These are phyloP conservation scores for Trissolcus brochymenae DNA, from an alignment of 2,888 invertebrate species.

Conservation along the genomic window DNA sequence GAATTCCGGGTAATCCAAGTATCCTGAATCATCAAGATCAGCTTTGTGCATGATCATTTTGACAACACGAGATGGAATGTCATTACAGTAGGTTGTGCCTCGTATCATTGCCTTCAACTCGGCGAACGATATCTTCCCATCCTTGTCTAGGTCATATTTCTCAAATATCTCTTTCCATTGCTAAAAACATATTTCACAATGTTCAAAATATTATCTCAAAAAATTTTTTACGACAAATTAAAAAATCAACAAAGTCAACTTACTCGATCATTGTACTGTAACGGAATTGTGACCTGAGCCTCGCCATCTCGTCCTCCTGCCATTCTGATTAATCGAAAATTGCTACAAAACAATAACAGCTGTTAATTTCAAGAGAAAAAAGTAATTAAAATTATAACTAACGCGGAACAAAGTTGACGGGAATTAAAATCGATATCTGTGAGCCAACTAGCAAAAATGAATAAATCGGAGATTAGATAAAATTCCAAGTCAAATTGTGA, in stretches of 20 bases:
- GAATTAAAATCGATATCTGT: too few species aligned
- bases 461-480: conserved; percentile 9
- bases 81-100: conserved; percentile 81
- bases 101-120: conserved; percentile 82
- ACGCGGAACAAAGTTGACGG: not conserved
- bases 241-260: conserved; percentile 54
- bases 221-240: not conserved
- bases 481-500: conserved; percentile 4
- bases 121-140: conserved; percentile 82
- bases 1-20: conserved; percentile 85
- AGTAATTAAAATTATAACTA: not conserved
- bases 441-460: too few species aligned
- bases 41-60: conserved; percentile 82
- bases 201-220: not conserved
- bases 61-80: conserved; percentile 83
- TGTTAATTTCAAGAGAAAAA: not conserved
- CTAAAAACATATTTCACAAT: conserved; percentile 59
- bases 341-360: conserved; percentile 16
- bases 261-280: conserved; percentile 72
- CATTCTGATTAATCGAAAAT: conserved; percentile 67
- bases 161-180: conserved; percentile 75
- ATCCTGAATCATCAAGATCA: conserved; percentile 82
- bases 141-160: conserved; percentile 83
- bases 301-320: conserved; percentile 70
- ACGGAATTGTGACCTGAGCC: conserved; percentile 70